Evolutionary conservation across 2,797 vertebrate genomes (phyloP).

Genomic region (Mormyrops boulengeri): DNA sequence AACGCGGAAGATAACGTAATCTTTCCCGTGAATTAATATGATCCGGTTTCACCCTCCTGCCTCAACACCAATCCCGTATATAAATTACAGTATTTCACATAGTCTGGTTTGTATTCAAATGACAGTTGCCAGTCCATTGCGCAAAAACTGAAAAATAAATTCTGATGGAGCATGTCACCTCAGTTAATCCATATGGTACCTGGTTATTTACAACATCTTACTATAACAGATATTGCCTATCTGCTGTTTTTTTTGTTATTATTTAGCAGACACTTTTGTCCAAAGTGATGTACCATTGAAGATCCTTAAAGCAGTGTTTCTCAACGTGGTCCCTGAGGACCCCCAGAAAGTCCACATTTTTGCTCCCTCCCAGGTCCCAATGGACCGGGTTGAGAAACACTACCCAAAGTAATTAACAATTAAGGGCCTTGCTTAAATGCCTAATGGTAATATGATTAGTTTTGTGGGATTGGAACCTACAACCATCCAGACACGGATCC

Average conservation of each 20-base stretch:
- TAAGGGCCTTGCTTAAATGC: background rate
- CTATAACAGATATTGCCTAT: background rate
- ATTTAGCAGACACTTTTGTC: background rate
- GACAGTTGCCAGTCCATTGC: background rate
- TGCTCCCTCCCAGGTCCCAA: background rate
- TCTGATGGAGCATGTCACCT: background rate
- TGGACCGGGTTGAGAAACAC: background rate
- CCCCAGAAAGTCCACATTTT: background rate
- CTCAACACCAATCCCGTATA: background rate
- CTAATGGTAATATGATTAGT: background rate
- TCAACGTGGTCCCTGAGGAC: background rate
- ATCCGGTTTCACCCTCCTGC: slow-evolving; percentile 25
- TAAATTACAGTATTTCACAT: background rate
- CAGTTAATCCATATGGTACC: background rate
- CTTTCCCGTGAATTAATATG: slow-evolving; percentile 50
- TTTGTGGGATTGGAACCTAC: background rate
- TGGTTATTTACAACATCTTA: background rate
- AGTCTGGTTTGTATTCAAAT: background rate
- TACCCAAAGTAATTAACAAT: background rate
- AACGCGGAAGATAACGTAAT: slow-evolving; percentile 55
- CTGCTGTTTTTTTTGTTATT: background rate
- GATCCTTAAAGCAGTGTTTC: background rate
- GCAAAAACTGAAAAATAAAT: background rate
- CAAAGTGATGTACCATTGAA: background rate
- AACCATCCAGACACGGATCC: background rate